Percentiles rank a stretch among this genome's conserved stretches.
These are phyloP conservation scores for Rotaria socialis DNA, from an alignment of 2,888 invertebrate genomes.

Conservation along the genomic window DNA sequence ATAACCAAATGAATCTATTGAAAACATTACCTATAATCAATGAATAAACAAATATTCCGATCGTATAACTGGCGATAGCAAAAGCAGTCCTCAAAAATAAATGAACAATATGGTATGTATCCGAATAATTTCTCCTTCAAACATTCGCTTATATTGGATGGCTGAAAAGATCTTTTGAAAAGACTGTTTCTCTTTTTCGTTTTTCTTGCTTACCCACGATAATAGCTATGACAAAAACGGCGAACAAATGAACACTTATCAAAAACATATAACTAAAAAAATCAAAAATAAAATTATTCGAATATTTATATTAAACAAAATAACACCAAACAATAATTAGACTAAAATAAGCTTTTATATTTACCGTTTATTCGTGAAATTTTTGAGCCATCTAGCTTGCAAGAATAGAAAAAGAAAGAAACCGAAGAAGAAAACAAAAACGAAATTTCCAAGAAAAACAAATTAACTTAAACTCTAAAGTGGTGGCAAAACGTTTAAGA, in stretches of 20 bases:
- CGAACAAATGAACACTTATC: slow-evolving; percentile 44
- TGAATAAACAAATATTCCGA: slow-evolving; percentile 93
- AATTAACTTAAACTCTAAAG: no score
- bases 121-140: neutral
- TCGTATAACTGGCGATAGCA: slow-evolving; percentile 90
- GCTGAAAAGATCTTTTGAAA: neutral
- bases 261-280: slow-evolving; percentile 43
- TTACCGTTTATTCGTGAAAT: slow-evolving; percentile 45
- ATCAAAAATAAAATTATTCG: neutral
- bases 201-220: slow-evolving; percentile 38
- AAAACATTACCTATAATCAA: slow-evolving; percentile 75
- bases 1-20: no score
- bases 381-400: slow-evolving; percentile 43
- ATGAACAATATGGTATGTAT: slow-evolving; percentile 33
- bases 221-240: slow-evolving; percentile 46
- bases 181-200: neutral
- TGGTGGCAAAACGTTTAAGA: no score
- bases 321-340: neutral
- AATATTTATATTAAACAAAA: neutral
- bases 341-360: slow-evolving; percentile 12
- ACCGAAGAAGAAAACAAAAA: slow-evolving; percentile 38
- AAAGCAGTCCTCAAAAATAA: slow-evolving; percentile 77
- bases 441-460: no score
- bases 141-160: neutral
- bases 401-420: slow-evolving; percentile 37